Evolutionary conservation across 2,113 vertebrate species (phyloP), one percentile per base, ranked within the genome.

Genomic region (Dasyurus viverrinus): DNA sequence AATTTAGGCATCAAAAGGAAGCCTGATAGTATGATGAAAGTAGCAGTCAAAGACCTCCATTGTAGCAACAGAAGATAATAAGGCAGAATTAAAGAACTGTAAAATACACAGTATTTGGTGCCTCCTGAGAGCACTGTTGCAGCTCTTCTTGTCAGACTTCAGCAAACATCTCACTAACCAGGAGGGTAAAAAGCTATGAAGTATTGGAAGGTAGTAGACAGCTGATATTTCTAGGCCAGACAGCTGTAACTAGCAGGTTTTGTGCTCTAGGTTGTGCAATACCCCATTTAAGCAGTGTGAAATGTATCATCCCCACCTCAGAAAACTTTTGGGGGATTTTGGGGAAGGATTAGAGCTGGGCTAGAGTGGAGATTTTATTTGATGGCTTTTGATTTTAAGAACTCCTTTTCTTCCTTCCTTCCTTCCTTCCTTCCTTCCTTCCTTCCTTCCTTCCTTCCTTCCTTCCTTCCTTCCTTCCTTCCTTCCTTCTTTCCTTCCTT

Each of bases 1-100:
- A 96, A 96, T 46, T 97, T 76, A 96, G 94, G 95, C 60, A 95
- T 93, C 90, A 89, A 95, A 97, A 60, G 95, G 94, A 97, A 96
- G 89, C 84, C 84, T 96, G 95, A 93, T 57, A 94, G 94, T 84
- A 97, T 93, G 96, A 53, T 89, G 84, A 95, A 96, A 90, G 76
- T 50, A 52, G 76, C 52, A 90, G 93, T 94, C 47, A 93, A 91
- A 98, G 54, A 92, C 36, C 92, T 92, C 36, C 54, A 90, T 9
- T 92, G 7, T 14, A 47, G 96, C 94, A 94, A 68, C 42, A 92
- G 91, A 90, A 27, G 53, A 93, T 27, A 95, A 8, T 91, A 92
- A 92, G 42, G 92, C 42, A 94, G 91, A 95, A 94, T 53, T 57
- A 91, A 95, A 89, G 90, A 96, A 54, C 36, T 55, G 27, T 68